Evolutionary conservation across 1,140 invertebrate species (phyloP), one percentile per base, ranked within the genome.

Genomic region (Diabrotica undecimpunctata): DNA sequence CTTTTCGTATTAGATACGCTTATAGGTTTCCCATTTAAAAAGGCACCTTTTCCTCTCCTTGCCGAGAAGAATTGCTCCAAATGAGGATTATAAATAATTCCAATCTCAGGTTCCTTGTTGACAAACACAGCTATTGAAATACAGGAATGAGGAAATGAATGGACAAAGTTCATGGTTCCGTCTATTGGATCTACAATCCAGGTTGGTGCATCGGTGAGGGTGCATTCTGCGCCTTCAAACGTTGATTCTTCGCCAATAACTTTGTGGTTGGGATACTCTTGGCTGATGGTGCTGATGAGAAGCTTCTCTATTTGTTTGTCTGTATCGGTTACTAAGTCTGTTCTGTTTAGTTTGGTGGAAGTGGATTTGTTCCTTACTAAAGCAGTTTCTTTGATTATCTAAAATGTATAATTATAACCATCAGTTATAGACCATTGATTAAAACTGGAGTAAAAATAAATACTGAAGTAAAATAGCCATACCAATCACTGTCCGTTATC

Each of bases 141-240:
- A 71, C 90, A 93, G 5, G 87, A 89, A 71, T 92, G 87, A 0
- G 92, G 92, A 75, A 93, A 90, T 5, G 87, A 84, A 76, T 96
- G 94, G 8, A 96, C 90, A 77, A 95, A 95, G 78, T 95, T 96
- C 87, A 95, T 90, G 0, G 94, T 95, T 7, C 93, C 93, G 79
- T 95, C 93, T 6, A 95, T 87, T 0, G 92, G 92, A 81, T 95
- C 97, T 64, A 99, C 97, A 61, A 99, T 94, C 97, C 97, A 99
- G 7, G 97, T 99, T 7, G 96, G 96, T 9, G 84, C 86, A 78
- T 96, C 87, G 1, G 95, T 97, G 9, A 97, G 79, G 63, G 87
- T 81, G 65, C 87, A 80, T 36, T 88, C 90, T 9, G 80, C 82
- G 61, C 90, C 85, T 35, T 88, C 88, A 25, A 25, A 25, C 25